Evolutionary conservation across 2,113 vertebrate species (phyloP).

Genomic region (Ammospiza nelsoni): DNA sequence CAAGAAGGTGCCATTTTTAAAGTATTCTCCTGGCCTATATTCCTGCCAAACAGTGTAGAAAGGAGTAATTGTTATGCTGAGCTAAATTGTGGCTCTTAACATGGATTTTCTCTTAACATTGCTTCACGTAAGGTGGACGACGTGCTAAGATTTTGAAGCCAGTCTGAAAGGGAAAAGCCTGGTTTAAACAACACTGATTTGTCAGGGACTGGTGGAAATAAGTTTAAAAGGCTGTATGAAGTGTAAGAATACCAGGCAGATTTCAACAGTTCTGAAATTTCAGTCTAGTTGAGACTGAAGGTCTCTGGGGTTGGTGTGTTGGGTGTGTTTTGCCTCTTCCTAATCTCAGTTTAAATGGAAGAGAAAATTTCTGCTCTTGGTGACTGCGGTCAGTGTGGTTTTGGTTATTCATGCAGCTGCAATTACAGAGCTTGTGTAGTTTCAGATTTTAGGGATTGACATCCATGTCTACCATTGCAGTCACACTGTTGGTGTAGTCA

Average conservation of each 20-base stretch:
- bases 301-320: not conserved
- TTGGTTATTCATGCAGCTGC: not conserved
- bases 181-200: not conserved
- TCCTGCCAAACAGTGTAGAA: no score
- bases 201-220: not conserved
- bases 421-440: not conserved
- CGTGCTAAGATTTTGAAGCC: not conserved
- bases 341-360: not conserved
- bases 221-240: not conserved
- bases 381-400: not conserved
- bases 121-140: not conserved
- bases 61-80: not conserved
- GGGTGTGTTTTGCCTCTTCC: not conserved
- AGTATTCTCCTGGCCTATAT: not conserved
- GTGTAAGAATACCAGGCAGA: not conserved
- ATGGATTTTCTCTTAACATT: not conserved
- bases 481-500: not conserved
- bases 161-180: not conserved
- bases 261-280: not conserved
- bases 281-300: rapidly evolving
- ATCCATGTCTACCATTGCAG: not conserved
- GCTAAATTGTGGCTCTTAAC: not conserved
- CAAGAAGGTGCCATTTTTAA: not conserved
- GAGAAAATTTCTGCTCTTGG: not conserved
- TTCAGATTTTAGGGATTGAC: not conserved